These are phyloP conservation scores for Callorhinus ursinus DNA, from an alignment of 2,113 vertebrate genomes.

Conservation along the genomic window DNA sequence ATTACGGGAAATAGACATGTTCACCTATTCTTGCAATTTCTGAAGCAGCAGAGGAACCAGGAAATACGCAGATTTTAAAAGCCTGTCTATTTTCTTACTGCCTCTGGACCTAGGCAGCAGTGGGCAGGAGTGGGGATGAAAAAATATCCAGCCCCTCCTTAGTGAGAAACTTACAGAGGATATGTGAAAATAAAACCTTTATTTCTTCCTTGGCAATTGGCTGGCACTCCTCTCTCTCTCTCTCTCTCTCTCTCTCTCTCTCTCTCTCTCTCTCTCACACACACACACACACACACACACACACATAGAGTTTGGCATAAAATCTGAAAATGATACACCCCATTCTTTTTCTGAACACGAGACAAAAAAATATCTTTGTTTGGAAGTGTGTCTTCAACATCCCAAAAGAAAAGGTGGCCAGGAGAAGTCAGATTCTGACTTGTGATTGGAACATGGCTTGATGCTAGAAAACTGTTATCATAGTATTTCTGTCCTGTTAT, in stretches of 20 bases:
- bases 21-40: background rate
- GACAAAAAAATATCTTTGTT: background rate
- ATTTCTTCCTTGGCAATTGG: background rate
- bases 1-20: accelerated
- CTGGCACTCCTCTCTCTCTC: background rate
- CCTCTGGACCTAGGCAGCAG: too few species aligned
- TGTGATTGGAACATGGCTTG: background rate
- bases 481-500: background rate
- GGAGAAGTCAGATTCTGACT: background rate
- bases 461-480: background rate
- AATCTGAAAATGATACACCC: background rate
- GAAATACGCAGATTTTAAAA: background rate
- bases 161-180: too few species aligned
- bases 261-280: background rate
- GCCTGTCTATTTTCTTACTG: background rate
- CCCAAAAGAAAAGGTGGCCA: background rate
- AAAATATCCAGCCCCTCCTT: too few species aligned
- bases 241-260: background rate
- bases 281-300: background rate
- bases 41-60: background rate
- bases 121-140: background rate
- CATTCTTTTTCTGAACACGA: background rate
- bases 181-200: background rate
- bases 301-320: background rate
- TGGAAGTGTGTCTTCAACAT: background rate